These are phyloP conservation scores for Tetramorium simillimum DNA, from an alignment of 1,140 invertebrate species.

Conservation along the genomic window DNA sequence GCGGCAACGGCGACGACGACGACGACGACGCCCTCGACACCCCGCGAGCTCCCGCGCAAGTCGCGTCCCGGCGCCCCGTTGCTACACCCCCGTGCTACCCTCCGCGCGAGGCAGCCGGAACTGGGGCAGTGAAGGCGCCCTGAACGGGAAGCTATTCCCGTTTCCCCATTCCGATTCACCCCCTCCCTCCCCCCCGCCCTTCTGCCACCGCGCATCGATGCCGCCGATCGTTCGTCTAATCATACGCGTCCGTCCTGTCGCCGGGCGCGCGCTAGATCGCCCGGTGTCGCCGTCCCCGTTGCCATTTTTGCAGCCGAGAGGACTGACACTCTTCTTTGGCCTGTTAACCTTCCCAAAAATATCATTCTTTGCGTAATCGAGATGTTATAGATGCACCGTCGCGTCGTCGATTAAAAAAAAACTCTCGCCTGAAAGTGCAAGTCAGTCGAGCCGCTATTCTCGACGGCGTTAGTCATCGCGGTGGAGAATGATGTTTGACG, in stretches of 20 bases:
- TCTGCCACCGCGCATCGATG: neutral
- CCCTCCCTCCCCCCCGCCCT: neutral
- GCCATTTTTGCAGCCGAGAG: neutral
- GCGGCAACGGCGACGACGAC: neutral
- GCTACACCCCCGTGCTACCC: neutral
- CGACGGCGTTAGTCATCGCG: slow-evolving; percentile 15
- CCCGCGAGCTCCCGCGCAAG: slow-evolving; percentile 31
- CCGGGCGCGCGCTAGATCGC: neutral
- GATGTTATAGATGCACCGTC: neutral
- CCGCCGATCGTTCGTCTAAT: neutral
- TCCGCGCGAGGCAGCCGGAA: slow-evolving; percentile 19
- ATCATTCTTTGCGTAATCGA: neutral
- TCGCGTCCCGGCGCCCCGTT: neutral
- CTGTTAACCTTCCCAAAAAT: neutral
- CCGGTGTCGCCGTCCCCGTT: neutral
- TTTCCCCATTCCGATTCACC: slow-evolving; percentile 2
- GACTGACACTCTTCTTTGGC: neutral
- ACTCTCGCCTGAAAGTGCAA: neutral
- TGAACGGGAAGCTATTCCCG: slow-evolving; percentile 9
- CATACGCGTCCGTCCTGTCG: neutral
- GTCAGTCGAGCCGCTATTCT: neutral
- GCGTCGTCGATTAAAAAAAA: neutral
- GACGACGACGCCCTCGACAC: neutral
- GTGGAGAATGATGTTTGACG: neutral
- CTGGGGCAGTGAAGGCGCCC: slow-evolving; percentile 44